Base-by-base conservation (phyloP, 2,113 vertebrate genomes). In the Cryptotis parvus region DNA sequence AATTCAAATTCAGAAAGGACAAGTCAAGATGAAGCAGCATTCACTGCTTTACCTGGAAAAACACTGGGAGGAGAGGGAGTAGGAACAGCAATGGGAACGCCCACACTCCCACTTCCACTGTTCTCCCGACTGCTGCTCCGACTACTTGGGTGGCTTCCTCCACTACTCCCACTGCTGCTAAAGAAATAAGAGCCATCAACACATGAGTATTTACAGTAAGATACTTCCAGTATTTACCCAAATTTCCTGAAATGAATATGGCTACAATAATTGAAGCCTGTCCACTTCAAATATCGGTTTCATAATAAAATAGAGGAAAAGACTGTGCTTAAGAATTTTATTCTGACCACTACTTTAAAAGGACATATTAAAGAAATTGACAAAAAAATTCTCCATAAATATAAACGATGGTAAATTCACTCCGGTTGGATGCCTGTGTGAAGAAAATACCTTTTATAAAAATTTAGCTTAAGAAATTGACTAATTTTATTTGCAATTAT, bases 61-160 rank as follows among this genome's bases (percentile, higher is more conserved):
- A 98, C 99, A 29, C 98, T 98, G 96, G 99, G 99, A 70, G 99
- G 99, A 96, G 99, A 99, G 0, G 99, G 99, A 69, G 99, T 99
- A 1, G 99, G 99, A 37, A 99, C 99, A 83, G 99, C 99, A 85
- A 99, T 98, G 45, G 98, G 98, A 31, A 98, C 97, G 20, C 99
- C 99, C 86, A 99, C 99, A n/a, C 99, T 99, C 92, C 99, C 99
- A 74, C 99, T 99, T 89, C 99, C 99, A 39, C 99, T 99, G 98
- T 99, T 99, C 98, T 99, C 99, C 84, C 99, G 98, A 97, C 99
- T 99, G 98, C 99, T 99, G 98, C 99, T 99, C 95, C 99, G 98
- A 96, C 99, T 99, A 84, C 99, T 99, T 9, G 99, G 99, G 95
- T 99, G 99, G 97, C 99, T 99, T 84, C 99, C 99, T 84, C 99